Conservation (phyloP, 2,888 invertebrate genomes). For the Amphipoea lucens region DNA sequence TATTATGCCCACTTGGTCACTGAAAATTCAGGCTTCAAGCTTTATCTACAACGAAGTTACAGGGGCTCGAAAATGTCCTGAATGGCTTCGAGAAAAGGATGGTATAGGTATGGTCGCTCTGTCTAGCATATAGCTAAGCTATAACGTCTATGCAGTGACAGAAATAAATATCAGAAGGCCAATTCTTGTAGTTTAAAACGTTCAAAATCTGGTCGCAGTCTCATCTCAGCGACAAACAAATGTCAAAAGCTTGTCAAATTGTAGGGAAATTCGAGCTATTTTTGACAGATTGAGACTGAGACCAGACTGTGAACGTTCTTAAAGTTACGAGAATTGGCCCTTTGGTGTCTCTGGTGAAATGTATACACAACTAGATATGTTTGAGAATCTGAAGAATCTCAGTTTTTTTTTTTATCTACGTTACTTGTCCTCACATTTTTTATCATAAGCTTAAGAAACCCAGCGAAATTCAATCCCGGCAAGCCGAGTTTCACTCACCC, state of each 20-base stretch:
- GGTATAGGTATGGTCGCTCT: background rate
- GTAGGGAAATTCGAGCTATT: no score
- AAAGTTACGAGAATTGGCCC: no score
- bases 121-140: background rate
- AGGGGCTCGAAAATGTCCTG: background rate
- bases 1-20: background rate
- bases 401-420: background rate
- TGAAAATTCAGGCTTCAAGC: background rate
- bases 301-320: no score
- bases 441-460: background rate
- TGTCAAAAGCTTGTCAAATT: no score
- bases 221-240: no score
- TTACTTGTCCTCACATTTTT: background rate
- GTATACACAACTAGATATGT: background rate
- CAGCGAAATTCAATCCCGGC: slow-evolving; percentile 1
- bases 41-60: background rate
- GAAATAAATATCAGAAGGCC: background rate
- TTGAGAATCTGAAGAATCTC: background rate
- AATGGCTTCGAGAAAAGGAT: background rate
- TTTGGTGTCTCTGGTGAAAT: background rate
- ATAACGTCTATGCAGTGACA: background rate
- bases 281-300: no score
- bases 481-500: slow-evolving; percentile 16
- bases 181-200: no score
- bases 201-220: no score